Percentiles rank a stretch among this genome's conserved stretches.
Evolutionary conservation across 2,113 vertebrate genomes (phyloP).

Genomic region (Festucalex cinctus): DNA sequence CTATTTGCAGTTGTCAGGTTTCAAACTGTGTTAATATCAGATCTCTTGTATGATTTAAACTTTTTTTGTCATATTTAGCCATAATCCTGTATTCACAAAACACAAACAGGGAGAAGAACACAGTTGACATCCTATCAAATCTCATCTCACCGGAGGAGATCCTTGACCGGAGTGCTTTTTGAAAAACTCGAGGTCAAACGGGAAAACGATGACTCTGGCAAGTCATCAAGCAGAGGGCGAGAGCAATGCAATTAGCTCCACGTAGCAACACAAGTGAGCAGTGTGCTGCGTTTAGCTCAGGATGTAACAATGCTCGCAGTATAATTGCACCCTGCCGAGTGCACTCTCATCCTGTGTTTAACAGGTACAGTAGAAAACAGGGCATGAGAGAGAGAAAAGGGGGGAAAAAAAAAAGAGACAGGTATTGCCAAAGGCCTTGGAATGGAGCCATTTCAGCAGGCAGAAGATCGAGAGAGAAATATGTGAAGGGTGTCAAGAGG

Average conservation of each 20-base stretch:
- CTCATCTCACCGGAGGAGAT: constrained; percentile 50
- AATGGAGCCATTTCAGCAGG: constrained; percentile 25
- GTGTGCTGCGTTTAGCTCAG: constrained; percentile 52
- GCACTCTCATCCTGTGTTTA: constrained; percentile 62
- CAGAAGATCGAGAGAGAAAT: constrained; percentile 30
- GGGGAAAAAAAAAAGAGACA: constrained; percentile 4
- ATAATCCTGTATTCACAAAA: constrained; percentile 15
- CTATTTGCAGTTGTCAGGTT: not conserved
- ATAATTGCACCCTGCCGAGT: constrained; percentile 56
- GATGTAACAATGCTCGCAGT: constrained; percentile 37
- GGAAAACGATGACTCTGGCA: constrained; percentile 65
- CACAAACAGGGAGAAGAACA: constrained; percentile 8
- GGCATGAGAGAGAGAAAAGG: constrained; percentile 20
- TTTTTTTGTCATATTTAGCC: constrained; percentile 29
- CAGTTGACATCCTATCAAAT: constrained; percentile 31
- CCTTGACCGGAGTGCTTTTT: constrained; percentile 63
- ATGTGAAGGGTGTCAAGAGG: constrained; percentile 35
- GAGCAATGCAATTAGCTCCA: constrained; percentile 67
- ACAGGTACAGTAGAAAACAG: constrained; percentile 45
- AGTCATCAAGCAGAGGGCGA: constrained; percentile 65
- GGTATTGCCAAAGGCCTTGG: constrained; percentile 47
- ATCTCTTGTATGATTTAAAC: not conserved
- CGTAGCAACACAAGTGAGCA: constrained; percentile 39
- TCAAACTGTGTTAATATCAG: not conserved
- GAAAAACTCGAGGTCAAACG: constrained; percentile 65